Conservation (phyloP, 2,888 invertebrate genomes). For the Nephrotoma guestfalica region DNA sequence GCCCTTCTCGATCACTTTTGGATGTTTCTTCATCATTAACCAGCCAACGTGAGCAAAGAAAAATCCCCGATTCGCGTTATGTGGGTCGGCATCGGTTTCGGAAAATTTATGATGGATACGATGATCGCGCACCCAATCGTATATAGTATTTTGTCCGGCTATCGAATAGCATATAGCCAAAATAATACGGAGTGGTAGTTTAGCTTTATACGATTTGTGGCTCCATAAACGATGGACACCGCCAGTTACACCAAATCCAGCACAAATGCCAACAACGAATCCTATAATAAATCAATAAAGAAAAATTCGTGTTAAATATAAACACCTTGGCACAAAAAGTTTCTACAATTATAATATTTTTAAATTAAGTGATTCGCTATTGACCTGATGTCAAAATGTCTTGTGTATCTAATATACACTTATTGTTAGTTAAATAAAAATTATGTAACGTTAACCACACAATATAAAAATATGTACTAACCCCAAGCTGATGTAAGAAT, state of each 20-base stretch:
- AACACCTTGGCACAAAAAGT: not conserved
- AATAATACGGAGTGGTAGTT: constrained; percentile 40
- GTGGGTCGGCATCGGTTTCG: constrained; percentile 72
- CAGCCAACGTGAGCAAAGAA: constrained; percentile 90
- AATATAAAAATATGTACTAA: not conserved
- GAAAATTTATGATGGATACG: constrained; percentile 70
- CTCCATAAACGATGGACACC: constrained; percentile 55
- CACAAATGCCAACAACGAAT: constrained; percentile 36
- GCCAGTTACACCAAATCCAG: constrained; percentile 52
- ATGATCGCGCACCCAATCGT: constrained; percentile 75
- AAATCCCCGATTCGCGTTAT: constrained; percentile 68
- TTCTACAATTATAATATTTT: not conserved
- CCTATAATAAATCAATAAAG: constrained; percentile 23
- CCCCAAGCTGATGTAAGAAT: constrained; percentile 25
- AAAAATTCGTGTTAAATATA: not conserved
- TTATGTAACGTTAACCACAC: not conserved
- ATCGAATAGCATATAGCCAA: constrained; percentile 43
- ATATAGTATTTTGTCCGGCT: constrained; percentile 67
- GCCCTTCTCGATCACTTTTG: constrained; percentile 65
- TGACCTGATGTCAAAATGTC: not conserved
- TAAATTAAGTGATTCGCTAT: not conserved
- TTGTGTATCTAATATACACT: not conserved
- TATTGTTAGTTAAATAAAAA: not conserved
- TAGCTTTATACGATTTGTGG: constrained; percentile 53
- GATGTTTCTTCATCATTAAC: constrained; percentile 82